phyloP scores from a whole-genome alignment of 2,888 invertebrate genomes.

The Drosophila koepferae region DNA sequence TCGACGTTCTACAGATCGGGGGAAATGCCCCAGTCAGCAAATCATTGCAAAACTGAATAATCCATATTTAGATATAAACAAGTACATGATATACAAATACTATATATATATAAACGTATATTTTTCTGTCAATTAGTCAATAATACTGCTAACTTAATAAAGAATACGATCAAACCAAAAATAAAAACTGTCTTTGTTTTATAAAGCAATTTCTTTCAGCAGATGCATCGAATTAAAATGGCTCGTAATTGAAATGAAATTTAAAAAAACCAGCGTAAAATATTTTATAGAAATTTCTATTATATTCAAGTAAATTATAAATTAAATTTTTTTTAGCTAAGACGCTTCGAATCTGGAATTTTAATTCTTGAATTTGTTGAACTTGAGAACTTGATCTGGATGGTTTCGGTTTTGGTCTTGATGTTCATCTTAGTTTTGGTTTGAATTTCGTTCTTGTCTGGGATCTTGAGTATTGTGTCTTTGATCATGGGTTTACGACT shows the following conservation, averaged over 20 bases:
- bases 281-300: not conserved
- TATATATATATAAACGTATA: slow-evolving; percentile 48
- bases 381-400: not conserved
- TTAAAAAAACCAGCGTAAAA: not conserved
- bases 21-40: slow-evolving; percentile 11
- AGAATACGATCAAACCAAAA: slow-evolving; percentile 25
- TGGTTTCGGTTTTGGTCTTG: not conserved
- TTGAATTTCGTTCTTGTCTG: too few relatives aligned
- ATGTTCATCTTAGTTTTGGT: not conserved
- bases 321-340: not conserved
- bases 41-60: slow-evolving; percentile 39
- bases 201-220: not conserved
- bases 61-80: slow-evolving; percentile 36
- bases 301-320: not conserved
- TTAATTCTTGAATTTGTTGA: not conserved
- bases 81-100: slow-evolving; percentile 35
- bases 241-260: not conserved
- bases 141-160: slow-evolving; percentile 52
- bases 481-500: not conserved
- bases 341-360: not conserved
- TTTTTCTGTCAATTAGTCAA: slow-evolving; percentile 74
- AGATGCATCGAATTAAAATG: too few relatives aligned
- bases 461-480: not conserved
- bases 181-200: not conserved
- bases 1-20: slow-evolving; percentile 38